Evolutionary conservation across 2,113 vertebrate species (phyloP).

Genomic region (Myiozetetes cayanensis): DNA sequence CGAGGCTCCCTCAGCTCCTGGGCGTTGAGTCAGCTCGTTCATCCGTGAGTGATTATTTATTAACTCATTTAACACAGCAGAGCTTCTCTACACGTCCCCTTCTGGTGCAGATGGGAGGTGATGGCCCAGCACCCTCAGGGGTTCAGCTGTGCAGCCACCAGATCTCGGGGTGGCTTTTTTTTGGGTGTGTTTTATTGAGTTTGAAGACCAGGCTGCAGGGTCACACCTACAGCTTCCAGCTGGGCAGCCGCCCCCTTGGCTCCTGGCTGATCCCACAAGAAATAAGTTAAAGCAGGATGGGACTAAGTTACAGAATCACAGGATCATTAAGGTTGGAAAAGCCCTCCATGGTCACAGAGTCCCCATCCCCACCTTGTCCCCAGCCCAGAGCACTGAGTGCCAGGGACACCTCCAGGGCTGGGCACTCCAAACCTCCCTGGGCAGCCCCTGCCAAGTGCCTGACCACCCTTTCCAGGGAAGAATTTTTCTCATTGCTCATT

Average conservation of each 20-base stretch:
- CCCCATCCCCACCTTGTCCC: fast-evolving
- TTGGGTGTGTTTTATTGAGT: neutral
- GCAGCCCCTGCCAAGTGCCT: neutral
- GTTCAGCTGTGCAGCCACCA: neutral
- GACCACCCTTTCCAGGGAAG: neutral
- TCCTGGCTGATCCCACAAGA: neutral
- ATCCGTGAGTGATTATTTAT: neutral
- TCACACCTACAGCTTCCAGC: neutral
- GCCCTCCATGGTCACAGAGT: fast-evolving
- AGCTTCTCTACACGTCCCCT: neutral
- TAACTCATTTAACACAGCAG: neutral
- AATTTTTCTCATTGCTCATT: neutral
- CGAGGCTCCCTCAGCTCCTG: neutral
- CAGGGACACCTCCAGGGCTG: neutral
- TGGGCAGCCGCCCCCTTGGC: neutral
- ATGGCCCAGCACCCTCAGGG: neutral
- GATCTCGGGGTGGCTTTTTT: neutral
- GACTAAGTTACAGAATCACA: neutral
- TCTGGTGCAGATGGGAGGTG: neutral
- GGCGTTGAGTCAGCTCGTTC: neutral
- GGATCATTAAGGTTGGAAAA: neutral
- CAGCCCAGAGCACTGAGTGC: neutral
- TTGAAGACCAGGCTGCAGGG: fast-evolving
- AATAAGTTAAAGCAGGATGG: fast-evolving
- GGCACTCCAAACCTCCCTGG: neutral